Evolutionary conservation across 2,113 vertebrate species (phyloP).

Genomic region (Nyctereutes procyonoides): DNA sequence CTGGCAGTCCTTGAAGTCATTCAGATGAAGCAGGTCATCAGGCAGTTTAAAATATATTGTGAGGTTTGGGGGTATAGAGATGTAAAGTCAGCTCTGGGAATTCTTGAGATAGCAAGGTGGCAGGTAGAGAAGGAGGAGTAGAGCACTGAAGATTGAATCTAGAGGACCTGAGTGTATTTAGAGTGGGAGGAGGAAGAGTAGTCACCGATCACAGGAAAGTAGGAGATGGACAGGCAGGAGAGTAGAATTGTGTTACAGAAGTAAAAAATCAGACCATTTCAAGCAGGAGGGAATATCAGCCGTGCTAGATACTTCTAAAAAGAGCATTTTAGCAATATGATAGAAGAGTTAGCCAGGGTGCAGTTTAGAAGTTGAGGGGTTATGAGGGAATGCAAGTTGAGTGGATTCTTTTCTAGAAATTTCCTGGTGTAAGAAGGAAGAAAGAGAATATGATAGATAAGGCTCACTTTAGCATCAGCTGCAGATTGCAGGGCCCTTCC

Average conservation of each 20-base stretch:
- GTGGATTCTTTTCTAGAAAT: slow-evolving; percentile 23
- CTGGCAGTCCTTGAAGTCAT: not conserved
- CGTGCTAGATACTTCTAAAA: not conserved
- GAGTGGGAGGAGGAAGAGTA: not conserved
- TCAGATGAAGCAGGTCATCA: not conserved
- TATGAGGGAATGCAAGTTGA: not conserved
- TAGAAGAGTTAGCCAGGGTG: not conserved
- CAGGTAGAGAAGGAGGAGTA: not conserved
- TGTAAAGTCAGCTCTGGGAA: not conserved
- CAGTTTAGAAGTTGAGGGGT: not conserved
- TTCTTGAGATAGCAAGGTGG: not conserved
- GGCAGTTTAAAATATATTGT: not conserved
- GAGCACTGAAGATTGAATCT: not conserved
- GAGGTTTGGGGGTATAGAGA: not conserved
- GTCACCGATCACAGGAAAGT: not conserved
- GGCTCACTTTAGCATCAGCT: not conserved
- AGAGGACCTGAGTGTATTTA: not conserved
- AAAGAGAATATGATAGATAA: not conserved
- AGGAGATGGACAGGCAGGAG: not conserved
- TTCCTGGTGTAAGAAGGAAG: not conserved
- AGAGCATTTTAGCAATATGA: not conserved
- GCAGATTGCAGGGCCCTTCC: not conserved
- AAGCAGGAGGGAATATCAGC: not conserved
- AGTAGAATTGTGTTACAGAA: not conserved
- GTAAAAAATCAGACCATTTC: not conserved